These are phyloP conservation scores for Trichonephila inaurata DNA, from an alignment of 1,140 invertebrate genomes.

Conservation along the genomic window DNA sequence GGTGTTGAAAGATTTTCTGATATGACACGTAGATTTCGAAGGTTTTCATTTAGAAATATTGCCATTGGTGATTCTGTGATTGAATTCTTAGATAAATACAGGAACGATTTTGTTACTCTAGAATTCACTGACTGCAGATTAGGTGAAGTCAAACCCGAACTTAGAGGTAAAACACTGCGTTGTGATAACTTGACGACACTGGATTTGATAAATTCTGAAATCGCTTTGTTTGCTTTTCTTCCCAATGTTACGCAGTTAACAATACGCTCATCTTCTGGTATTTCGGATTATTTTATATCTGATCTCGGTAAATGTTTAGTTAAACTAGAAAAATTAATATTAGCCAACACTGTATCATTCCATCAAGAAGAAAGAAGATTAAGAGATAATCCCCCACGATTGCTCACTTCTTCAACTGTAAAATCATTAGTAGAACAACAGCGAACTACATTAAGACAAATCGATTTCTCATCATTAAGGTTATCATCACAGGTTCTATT, in stretches of 20 bases:
- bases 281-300: background rate
- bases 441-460: background rate
- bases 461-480: background rate
- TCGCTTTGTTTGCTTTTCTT: background rate
- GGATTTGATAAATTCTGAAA: background rate
- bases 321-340: background rate
- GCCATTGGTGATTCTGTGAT: background rate
- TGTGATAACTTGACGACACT: background rate
- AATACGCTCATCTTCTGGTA: background rate
- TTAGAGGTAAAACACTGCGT: background rate
- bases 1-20: background rate
- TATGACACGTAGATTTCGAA: background rate
- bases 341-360: background rate
- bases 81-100: background rate
- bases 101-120: background rate
- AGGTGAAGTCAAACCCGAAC: background rate
- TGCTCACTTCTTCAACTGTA: background rate
- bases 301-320: background rate
- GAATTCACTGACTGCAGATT: background rate
- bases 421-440: background rate
- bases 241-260: background rate
- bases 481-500: background rate
- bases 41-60: background rate
- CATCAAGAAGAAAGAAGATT: background rate
- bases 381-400: background rate